Evolutionary conservation across 2,797 vertebrate genomes (phyloP).

Genomic region (Remorina albescens): DNA sequence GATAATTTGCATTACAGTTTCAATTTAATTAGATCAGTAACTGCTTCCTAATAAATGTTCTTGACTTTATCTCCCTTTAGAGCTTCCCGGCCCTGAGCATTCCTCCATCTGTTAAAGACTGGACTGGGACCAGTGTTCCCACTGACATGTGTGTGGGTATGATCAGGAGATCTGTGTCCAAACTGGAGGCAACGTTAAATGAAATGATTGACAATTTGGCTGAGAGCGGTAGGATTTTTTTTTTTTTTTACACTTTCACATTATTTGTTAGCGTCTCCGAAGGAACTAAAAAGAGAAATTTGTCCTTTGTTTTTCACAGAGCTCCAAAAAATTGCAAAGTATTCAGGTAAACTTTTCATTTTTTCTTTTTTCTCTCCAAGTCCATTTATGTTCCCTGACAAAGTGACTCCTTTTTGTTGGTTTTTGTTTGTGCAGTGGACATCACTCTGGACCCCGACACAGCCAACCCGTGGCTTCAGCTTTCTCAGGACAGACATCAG

Average conservation of each 20-base stretch:
- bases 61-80: conserved; percentile 54
- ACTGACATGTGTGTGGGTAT: conserved; percentile 80
- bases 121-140: conserved; percentile 81
- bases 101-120: conserved; percentile 81
- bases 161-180: conserved; percentile 80
- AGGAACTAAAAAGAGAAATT: too few relatives aligned
- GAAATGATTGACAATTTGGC: conserved; percentile 78
- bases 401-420: not conserved
- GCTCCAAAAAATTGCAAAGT: conserved; percentile 80
- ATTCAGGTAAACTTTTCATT: conserved; percentile 73
- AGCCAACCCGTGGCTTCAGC: conserved; percentile 87
- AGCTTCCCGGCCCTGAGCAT: conserved; percentile 80
- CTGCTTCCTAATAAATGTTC: not conserved
- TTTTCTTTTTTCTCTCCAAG: not conserved
- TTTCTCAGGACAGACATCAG: conserved; percentile 85
- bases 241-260: not conserved
- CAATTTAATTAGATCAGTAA: not conserved
- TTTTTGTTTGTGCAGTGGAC: conserved; percentile 68
- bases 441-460: conserved; percentile 87
- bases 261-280: rapidly evolving
- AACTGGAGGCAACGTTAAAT: conserved; percentile 71
- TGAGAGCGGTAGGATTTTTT: conserved; percentile 72
- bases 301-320: conserved; percentile 68
- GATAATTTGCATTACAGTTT: not conserved
- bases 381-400: rapidly evolving